Evolutionary conservation across 2,797 vertebrate species (phyloP).

Genomic region (Selene dorsalis): DNA sequence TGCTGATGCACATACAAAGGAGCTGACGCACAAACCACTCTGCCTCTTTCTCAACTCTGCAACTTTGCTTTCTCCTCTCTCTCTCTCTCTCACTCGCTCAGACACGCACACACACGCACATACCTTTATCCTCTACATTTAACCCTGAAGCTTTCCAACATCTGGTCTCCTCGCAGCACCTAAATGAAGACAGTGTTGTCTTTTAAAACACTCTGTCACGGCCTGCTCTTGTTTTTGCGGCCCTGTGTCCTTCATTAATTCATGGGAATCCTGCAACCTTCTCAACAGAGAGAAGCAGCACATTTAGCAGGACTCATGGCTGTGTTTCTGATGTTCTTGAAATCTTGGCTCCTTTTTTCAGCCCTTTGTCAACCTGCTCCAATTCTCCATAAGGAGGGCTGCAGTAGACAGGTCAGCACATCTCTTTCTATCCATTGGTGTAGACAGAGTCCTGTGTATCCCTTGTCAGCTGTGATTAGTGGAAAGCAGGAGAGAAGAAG

Average conservation of each 20-base stretch:
- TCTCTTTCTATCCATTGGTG: slow-evolving; percentile 37
- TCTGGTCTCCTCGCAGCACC: slow-evolving; percentile 54
- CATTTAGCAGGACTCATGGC: not conserved
- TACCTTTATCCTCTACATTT: slow-evolving; percentile 22
- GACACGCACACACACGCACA: slow-evolving; percentile 4
- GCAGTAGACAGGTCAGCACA: slow-evolving; percentile 40
- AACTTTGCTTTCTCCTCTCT: not conserved
- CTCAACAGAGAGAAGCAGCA: slow-evolving; percentile 8
- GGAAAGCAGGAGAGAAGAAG: slow-evolving; percentile 52
- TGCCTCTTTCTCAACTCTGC: not conserved
- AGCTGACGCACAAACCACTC: slow-evolving; percentile 17
- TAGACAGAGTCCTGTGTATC: slow-evolving; percentile 50
- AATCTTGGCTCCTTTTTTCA: not conserved
- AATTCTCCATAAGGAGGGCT: not conserved
- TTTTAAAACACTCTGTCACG: slow-evolving; percentile 33
- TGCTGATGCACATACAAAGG: slow-evolving; percentile 41
- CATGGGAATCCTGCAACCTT: slow-evolving; percentile 28
- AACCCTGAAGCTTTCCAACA: slow-evolving; percentile 48
- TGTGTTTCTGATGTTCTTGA: not conserved
- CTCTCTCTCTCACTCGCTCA: not conserved
- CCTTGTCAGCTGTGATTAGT: slow-evolving; percentile 72
- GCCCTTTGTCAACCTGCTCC: slow-evolving; percentile 22
- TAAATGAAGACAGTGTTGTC: slow-evolving; percentile 22
- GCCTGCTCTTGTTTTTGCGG: slow-evolving; percentile 25
- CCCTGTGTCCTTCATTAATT: slow-evolving; percentile 13